These are phyloP conservation scores for Fabriciana adippe DNA, from an alignment of 2,888 invertebrate species.

Conservation along the genomic window DNA sequence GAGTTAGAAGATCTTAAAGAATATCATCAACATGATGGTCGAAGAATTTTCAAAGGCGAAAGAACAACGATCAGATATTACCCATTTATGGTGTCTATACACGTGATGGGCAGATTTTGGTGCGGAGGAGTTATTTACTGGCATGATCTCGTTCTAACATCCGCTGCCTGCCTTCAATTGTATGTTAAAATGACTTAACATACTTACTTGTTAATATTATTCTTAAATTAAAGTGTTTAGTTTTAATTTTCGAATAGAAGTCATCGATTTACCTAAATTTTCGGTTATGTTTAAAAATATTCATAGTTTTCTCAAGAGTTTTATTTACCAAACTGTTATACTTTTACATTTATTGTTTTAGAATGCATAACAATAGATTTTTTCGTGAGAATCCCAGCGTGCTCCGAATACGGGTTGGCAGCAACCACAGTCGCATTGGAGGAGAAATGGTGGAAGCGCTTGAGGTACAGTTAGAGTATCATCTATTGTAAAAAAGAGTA, in stretches of 20 bases:
- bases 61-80: slow-evolving; percentile 63
- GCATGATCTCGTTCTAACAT: slow-evolving; percentile 65
- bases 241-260: too few species aligned
- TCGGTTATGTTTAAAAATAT: too few species aligned
- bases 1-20: slow-evolving; percentile 61
- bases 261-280: too few species aligned
- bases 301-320: too few species aligned
- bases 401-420: slow-evolving; percentile 64
- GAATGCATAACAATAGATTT: slow-evolving; percentile 74
- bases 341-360: slow-evolving; percentile 37
- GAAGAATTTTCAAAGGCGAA: slow-evolving; percentile 66
- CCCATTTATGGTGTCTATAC: slow-evolving; percentile 71
- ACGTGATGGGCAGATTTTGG: slow-evolving; percentile 73
- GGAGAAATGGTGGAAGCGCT: slow-evolving; percentile 66
- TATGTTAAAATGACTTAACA: slow-evolving; percentile 45
- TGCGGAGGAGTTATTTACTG: slow-evolving; percentile 68
- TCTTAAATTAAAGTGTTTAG: too few species aligned
- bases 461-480: slow-evolving; percentile 51
- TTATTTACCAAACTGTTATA: neutral
- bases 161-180: slow-evolving; percentile 72
- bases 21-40: slow-evolving; percentile 55
- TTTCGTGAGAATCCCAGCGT: slow-evolving; percentile 70
- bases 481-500: too few species aligned
- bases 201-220: neutral
- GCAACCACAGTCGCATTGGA: slow-evolving; percentile 72